Conservation (phyloP, 2,797 vertebrate species). For the Gadopsis marmoratus region DNA sequence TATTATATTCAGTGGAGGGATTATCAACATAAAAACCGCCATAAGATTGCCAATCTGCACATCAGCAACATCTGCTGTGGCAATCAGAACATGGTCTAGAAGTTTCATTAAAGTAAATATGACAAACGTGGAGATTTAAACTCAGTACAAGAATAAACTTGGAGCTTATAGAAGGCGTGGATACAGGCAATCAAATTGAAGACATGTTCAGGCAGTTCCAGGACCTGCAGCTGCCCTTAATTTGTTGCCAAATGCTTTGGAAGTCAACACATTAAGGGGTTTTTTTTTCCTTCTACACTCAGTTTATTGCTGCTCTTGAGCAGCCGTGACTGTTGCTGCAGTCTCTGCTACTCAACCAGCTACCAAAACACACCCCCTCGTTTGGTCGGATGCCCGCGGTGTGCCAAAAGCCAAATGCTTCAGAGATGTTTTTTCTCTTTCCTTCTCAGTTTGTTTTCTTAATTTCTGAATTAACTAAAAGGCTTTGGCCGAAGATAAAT, state of each 20-base stretch:
- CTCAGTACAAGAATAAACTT: constrained; percentile 1
- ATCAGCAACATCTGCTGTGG: constrained; percentile 38
- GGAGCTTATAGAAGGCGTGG: constrained; percentile 9
- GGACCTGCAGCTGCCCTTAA: constrained; percentile 51
- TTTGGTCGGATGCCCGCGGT: constrained; percentile 34
- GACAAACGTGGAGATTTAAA: constrained; percentile 31
- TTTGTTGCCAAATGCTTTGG: constrained; percentile 50
- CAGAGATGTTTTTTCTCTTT: constrained; percentile 14
- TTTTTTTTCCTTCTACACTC: neutral
- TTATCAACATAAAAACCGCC: constrained; percentile 5
- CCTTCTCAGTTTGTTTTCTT: constrained; percentile 11
- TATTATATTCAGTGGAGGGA: neutral
- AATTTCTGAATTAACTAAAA: constrained; percentile 29
- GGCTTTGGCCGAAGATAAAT: constrained; percentile 23
- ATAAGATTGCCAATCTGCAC: constrained; percentile 14
- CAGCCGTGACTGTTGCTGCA: neutral
- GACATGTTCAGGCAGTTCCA: constrained; percentile 29
- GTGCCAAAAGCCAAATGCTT: constrained; percentile 46
- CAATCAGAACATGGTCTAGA: constrained; percentile 28
- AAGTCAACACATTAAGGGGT: constrained; percentile 41
- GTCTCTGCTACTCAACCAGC: constrained; percentile 1
- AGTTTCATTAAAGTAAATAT: constrained; percentile 24
- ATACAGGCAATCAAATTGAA: constrained; percentile 28
- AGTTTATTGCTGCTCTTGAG: constrained; percentile 32
- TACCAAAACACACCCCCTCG: constrained; percentile 29